These are phyloP conservation scores for Sceloporus undulatus DNA, from an alignment of 2,113 vertebrate species.

Conservation along the genomic window DNA sequence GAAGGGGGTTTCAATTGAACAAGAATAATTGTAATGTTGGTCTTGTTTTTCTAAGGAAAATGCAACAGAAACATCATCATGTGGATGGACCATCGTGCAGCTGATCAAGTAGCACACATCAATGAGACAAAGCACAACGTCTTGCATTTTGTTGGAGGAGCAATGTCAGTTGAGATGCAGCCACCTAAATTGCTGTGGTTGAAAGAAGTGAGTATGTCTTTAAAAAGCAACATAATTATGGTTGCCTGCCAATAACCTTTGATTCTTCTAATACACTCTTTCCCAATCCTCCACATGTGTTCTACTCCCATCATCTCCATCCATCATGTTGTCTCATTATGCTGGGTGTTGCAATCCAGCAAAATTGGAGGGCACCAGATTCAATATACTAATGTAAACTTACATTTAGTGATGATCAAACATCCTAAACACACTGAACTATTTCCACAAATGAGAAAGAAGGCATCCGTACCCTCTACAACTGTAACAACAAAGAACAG, in stretches of 20 bases:
- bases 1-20: neutral
- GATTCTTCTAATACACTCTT: neutral
- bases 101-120: slow-evolving; percentile 86
- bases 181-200: slow-evolving; percentile 97
- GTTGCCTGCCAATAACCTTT: neutral
- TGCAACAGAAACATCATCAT: slow-evolving; percentile 88
- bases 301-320: neutral
- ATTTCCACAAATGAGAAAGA: neutral
- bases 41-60: slow-evolving; percentile 75
- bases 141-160: slow-evolving; percentile 86
- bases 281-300: neutral
- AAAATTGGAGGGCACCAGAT: neutral
- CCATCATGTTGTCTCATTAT: neutral
- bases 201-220: slow-evolving; percentile 87
- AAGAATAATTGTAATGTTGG: neutral
- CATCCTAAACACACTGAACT: neutral
- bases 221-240: neutral
- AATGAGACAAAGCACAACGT: slow-evolving; percentile 84
- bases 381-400: neutral
- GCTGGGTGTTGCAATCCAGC: neutral
- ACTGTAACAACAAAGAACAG: neutral
- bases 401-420: neutral
- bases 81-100: slow-evolving; percentile 98
- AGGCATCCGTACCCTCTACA: neutral
- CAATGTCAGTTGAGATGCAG: slow-evolving; percentile 98